Base-by-base conservation (phyloP, 2,888 invertebrate genomes). In the Zaprionus bogoriensis region DNA sequence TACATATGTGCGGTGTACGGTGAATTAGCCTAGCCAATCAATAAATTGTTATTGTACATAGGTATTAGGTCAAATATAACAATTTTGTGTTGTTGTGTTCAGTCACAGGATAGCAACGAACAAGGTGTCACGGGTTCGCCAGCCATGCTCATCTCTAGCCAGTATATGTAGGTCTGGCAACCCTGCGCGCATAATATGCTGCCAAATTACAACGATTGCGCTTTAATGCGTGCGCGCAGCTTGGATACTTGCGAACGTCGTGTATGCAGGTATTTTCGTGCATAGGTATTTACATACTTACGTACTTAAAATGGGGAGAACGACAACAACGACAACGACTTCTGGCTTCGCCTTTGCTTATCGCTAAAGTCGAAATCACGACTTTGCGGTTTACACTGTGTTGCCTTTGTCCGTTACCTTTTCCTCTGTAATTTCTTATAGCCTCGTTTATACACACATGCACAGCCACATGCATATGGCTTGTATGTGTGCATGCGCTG, bases 331-430 rank as follows among this genome's bases (percentile, higher is more conserved):
- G 38, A 46, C 53, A 60, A 55, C 64, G 44, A 54, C 58, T 59
- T 41, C 50, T 50, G 62, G 48, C 42, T 64, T 66, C 62, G 63
- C 55, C 52, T 47, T 50, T 67, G 66, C 73, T 85, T 85, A 80
- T 80, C 80, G 82, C 68, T 65, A 59, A 78, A 85, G 79, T 85
- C 80, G 63, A 73, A 75, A 82, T 80, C 80, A 80, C 85, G 80
- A 80, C 82, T 84, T 67, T 60, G 61, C 63, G 55, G 45, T 45
- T 62, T 55, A 65, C 55, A 70, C 68, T 77, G 61, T 64, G n/a
- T n/a, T n/a, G 44, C 52, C 58, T 61, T 67, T 58, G 64, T 74
- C 55, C 62, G 23, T 64, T 74, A 54, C 50, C 44, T 61, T 60
- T 62, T 54, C 47, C 41, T 59, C 41, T 65, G 45, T 61, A 48